Base-by-base conservation (phyloP, 2,113 vertebrate species). In the Prolemur simus region DNA sequence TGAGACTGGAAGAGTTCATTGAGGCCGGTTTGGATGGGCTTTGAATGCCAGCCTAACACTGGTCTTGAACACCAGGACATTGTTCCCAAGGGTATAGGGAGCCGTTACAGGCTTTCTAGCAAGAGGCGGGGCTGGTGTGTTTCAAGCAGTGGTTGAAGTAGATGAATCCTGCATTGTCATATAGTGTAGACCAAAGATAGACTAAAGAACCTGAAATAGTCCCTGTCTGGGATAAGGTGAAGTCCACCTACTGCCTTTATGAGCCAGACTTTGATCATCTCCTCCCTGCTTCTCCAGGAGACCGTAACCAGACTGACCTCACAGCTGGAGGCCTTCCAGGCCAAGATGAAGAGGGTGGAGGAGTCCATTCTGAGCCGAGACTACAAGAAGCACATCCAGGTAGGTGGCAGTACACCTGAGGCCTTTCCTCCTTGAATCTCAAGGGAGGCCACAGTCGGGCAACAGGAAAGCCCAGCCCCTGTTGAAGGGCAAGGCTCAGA, bases 381-480 rank as follows among this genome's bases (percentile, higher is more conserved):
- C 98, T 99, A 99, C 87, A 99, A 98, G 97, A 99, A 99, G 39
- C 99, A 99, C 54, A 99, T 99, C 10, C 98, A 99, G 98, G 99
- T 99, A 94, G 96, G 97, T 49, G 34, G 18, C 23, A 6, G 37
- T 29, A 18, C n/a, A 82, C 7, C 34, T 17, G 2, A n/a, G 15
- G 32, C n/a, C 54, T 64, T 54, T 80, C 25, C 73, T 85, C 20
- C 60, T 64, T 45, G 5, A 60, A 11, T 45, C 39, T 60, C 4
- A 10, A 6, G 17, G 34, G 29, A 82, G 37, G 39, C 45, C 37
- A 58, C 3, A 25, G 58, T 66, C 11, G 6, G 56, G 58, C 76
- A 49, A 37, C 2, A 2, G 23, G 74, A 77, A 84, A 73, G 52
- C 3, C 32, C 4, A 42, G 32, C 52, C 25, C 29, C 23, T 82